These are phyloP conservation scores for Hipparchia sbordonii DNA, from an alignment of 2,888 invertebrate genomes.

Conservation along the genomic window DNA sequence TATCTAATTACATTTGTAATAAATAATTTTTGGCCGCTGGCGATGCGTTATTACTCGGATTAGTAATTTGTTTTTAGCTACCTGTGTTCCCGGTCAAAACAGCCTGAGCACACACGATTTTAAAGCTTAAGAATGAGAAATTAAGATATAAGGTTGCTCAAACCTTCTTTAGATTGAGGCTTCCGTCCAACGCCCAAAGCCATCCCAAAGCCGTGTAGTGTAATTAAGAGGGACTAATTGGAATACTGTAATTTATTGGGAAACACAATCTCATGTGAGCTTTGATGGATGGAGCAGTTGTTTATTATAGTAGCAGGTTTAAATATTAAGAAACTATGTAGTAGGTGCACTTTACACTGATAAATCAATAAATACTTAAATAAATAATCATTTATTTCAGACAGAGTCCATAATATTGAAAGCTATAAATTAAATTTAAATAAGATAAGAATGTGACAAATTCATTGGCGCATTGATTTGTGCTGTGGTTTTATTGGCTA, in stretches of 20 bases:
- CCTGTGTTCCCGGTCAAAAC: slow-evolving; percentile 63
- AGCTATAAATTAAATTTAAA: no score
- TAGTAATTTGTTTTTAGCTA: slow-evolving; percentile 73
- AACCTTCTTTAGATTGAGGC: slow-evolving; percentile 49
- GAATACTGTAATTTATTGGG: slow-evolving; percentile 39
- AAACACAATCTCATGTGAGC: slow-evolving; percentile 19
- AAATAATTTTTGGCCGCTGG: slow-evolving; percentile 51
- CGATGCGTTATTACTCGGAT: slow-evolving; percentile 65
- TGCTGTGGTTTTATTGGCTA: no score
- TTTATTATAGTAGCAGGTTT: not conserved
- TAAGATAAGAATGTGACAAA: no score
- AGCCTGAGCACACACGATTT: slow-evolving; percentile 10
- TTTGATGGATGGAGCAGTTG: not conserved
- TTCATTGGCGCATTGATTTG: no score
- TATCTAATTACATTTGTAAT: slow-evolving; percentile 46
- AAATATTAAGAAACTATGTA: not conserved
- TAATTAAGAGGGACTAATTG: slow-evolving; percentile 41
- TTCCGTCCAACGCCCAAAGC: slow-evolving; percentile 51
- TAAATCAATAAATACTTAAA: no score
- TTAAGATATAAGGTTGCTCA: slow-evolving; percentile 1
- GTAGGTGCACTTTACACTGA: no score
- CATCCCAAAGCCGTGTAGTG: slow-evolving; percentile 27
- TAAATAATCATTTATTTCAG: no score
- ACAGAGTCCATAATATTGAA: no score
- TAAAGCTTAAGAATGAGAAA: not conserved